Conservation (phyloP, 2,888 invertebrate species). For the Drosophila trichaetosa region DNA sequence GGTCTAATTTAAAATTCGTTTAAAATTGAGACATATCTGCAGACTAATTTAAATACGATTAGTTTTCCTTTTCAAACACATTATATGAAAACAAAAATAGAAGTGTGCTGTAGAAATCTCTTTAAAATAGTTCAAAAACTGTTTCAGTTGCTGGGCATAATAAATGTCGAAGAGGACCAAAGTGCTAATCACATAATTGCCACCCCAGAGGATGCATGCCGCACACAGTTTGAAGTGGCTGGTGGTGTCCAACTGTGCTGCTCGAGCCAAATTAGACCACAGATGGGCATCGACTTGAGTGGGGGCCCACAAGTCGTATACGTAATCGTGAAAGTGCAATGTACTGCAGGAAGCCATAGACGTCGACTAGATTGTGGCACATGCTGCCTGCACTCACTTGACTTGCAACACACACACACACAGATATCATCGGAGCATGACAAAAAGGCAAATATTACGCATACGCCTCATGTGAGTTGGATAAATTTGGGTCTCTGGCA, state of each 20-base stretch:
- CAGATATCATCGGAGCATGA: slow-evolving; percentile 42
- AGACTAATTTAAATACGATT: no score
- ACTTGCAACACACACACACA: slow-evolving; percentile 1
- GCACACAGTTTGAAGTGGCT: slow-evolving; percentile 19
- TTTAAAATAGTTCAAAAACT: neutral
- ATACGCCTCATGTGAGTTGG: slow-evolving; percentile 51
- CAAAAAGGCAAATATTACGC: slow-evolving; percentile 61
- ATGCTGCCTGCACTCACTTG: slow-evolving; percentile 29
- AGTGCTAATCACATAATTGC: slow-evolving; percentile 28
- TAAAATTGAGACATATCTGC: no score
- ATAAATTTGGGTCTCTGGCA: slow-evolving; percentile 68
- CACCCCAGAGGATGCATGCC: neutral
- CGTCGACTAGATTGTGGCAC: slow-evolving; percentile 37
- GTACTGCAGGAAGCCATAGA: slow-evolving; percentile 61
- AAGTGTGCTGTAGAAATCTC: neutral
- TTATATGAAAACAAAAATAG: neutral
- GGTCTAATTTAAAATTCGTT: no score
- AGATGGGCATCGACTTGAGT: slow-evolving; percentile 3
- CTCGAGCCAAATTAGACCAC: slow-evolving; percentile 9
- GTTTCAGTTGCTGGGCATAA: neutral
- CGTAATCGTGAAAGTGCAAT: slow-evolving; percentile 67
- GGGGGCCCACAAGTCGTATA: slow-evolving; percentile 21
- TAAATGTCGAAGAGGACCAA: slow-evolving; percentile 7
- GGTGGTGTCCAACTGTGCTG: slow-evolving; percentile 20
- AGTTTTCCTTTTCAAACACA: neutral